Conservation (phyloP, 2,113 vertebrate genomes). For the Deroptyus accipitrinus region DNA sequence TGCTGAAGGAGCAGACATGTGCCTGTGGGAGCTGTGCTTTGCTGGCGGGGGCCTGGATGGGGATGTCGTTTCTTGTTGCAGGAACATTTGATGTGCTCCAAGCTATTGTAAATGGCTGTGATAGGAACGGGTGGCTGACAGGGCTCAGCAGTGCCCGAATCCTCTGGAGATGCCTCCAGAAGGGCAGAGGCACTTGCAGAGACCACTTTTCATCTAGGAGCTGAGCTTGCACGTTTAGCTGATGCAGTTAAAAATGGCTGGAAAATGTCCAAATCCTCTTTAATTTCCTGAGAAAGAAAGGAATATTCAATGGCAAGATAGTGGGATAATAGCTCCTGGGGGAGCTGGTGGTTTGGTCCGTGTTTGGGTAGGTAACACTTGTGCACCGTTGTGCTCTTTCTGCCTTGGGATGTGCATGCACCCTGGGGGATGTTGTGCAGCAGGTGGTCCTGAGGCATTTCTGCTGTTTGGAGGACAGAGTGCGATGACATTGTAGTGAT, state of each 20-base stretch:
- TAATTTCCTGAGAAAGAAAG: neutral
- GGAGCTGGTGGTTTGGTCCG: neutral
- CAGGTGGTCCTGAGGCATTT: neutral
- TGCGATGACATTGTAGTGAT: rapidly evolving
- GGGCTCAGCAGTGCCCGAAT: rapidly evolving
- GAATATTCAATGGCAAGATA: neutral
- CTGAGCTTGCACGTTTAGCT: neutral
- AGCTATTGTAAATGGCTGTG: neutral
- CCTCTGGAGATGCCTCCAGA: neutral
- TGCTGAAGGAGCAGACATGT: neutral
- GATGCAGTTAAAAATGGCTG: neutral
- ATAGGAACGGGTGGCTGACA: neutral
- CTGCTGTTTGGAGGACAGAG: rapidly evolving
- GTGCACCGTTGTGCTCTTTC: rapidly evolving
- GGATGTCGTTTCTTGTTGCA: neutral
- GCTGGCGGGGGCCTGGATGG: neutral
- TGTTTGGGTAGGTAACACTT: neutral
- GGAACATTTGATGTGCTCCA: neutral
- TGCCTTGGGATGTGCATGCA: rapidly evolving
- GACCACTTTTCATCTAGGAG: neutral
- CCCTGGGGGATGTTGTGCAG: rapidly evolving
- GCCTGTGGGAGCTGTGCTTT: neutral
- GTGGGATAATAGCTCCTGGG: neutral
- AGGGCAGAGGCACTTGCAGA: neutral
- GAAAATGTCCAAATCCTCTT: neutral